These are phyloP conservation scores for Chionomys nivalis DNA, from an alignment of 2,113 vertebrate species.

Conservation along the genomic window DNA sequence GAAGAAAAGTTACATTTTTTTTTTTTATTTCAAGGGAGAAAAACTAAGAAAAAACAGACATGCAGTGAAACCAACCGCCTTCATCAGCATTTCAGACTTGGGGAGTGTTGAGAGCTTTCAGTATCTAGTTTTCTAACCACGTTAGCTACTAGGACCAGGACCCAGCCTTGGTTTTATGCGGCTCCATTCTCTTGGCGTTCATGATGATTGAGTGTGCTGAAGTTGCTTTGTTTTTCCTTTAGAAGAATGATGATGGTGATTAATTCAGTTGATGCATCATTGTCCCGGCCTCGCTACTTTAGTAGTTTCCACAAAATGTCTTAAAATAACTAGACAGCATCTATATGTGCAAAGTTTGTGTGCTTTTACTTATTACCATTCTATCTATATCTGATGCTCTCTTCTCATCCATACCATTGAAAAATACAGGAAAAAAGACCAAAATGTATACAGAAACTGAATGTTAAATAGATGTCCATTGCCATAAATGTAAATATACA, in stretches of 20 bases:
- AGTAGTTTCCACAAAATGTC: constrained; percentile 70
- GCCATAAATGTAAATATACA: neutral
- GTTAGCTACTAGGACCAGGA: neutral
- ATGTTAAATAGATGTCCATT: constrained; percentile 54
- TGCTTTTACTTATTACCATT: constrained; percentile 77
- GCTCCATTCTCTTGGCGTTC: constrained; percentile 22
- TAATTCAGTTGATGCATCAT: constrained; percentile 78
- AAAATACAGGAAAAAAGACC: constrained; percentile 40
- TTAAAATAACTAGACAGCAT: constrained; percentile 76
- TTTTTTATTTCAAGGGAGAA: neutral
- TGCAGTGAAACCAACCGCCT: neutral
- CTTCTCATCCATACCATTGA: constrained; percentile 55
- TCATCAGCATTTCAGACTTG: neutral
- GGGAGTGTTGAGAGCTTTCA: neutral
- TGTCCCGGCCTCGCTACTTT: constrained; percentile 64
- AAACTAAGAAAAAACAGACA: neutral
- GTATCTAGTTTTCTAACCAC: neutral
- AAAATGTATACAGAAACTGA: constrained; percentile 52
- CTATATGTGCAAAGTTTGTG: constrained; percentile 73
- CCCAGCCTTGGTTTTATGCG: constrained; percentile 5
- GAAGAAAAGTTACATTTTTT: constrained; percentile 49
- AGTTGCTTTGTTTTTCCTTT: constrained; percentile 78
- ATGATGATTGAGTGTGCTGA: constrained; percentile 70
- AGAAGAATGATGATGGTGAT: constrained; percentile 80
- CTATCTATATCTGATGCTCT: constrained; percentile 65